A percentile compares a stretch with the other conserved stretches of the same genome.
phyloP scores from a whole-genome alignment of 1,140 invertebrate species.

The Drosophila azteca region DNA sequence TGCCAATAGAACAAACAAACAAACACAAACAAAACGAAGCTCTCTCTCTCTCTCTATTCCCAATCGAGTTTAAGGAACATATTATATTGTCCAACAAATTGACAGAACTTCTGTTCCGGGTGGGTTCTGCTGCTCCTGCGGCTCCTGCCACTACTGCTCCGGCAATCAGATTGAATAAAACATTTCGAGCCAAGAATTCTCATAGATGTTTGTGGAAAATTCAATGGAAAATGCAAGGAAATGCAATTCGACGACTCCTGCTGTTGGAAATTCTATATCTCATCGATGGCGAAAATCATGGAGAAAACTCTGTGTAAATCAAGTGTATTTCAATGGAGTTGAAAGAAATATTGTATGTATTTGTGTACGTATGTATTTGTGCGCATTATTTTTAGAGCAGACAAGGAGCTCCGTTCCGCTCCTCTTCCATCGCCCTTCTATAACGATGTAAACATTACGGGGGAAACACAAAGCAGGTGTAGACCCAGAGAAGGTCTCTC shows the following conservation, averaged over 20 bases:
- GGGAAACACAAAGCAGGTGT: slow-evolving; percentile 7
- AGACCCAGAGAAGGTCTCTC: not conserved
- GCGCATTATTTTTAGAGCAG: slow-evolving; percentile 36
- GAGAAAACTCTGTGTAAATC: slow-evolving; percentile 22
- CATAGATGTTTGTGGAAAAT: not conserved
- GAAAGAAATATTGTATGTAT: slow-evolving; percentile 61
- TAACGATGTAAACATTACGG: slow-evolving; percentile 20
- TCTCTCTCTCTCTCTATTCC: slow-evolving; percentile 1
- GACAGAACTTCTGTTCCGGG: not conserved
- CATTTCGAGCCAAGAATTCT: slow-evolving; percentile 1
- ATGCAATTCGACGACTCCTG: too few species aligned
- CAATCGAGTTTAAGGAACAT: slow-evolving; percentile 37
- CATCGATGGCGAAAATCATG: too few species aligned
- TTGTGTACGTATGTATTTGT: slow-evolving; percentile 27
- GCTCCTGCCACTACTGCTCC: not conserved
- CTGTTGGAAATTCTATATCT: too few species aligned
- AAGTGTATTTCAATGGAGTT: slow-evolving; percentile 44
- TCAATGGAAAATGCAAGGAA: slow-evolving; percentile 18
- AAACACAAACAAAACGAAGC: slow-evolving; percentile 14
- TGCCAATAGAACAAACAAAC: slow-evolving; percentile 47
- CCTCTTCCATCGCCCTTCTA: too few species aligned
- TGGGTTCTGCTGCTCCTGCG: too few species aligned
- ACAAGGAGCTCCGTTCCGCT: not conserved
- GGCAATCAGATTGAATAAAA: slow-evolving; percentile 15
- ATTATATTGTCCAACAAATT: slow-evolving; percentile 35